Percentiles rank a stretch among this genome's conserved stretches.
phyloP scores from a whole-genome alignment of 2,113 vertebrate species.

The Oostethus manadensis region DNA sequence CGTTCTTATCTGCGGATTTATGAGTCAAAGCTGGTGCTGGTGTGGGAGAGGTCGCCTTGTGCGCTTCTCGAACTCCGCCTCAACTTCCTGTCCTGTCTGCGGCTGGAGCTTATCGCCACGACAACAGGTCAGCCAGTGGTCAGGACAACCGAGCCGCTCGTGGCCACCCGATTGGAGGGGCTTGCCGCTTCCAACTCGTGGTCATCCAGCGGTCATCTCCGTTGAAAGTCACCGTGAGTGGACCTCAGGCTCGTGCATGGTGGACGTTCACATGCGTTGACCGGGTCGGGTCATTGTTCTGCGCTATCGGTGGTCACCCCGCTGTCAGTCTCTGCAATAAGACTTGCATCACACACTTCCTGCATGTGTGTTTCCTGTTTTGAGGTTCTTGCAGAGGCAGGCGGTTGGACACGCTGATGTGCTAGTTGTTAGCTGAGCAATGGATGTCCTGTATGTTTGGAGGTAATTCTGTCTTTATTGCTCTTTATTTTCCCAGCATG shows the following conservation, averaged over 20 bases:
- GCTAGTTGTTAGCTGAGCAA: too few species aligned
- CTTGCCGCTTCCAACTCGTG: slow-evolving; percentile 27
- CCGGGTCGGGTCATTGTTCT: slow-evolving; percentile 64
- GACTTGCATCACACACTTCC: slow-evolving; percentile 52
- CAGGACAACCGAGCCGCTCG: slow-evolving; percentile 28
- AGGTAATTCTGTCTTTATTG: slow-evolving; percentile 61
- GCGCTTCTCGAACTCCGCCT: slow-evolving; percentile 39
- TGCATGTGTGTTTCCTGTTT: slow-evolving; percentile 46
- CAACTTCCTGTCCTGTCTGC: slow-evolving; percentile 67
- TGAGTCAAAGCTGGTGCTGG: slow-evolving; percentile 32
- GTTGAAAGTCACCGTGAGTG: too few species aligned
- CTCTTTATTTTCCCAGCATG: slow-evolving; percentile 60
- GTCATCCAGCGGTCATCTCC: slow-evolving; percentile 49
- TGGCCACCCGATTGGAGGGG: slow-evolving; percentile 1
- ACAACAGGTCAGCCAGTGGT: slow-evolving; percentile 58
- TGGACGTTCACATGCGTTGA: slow-evolving; percentile 34
- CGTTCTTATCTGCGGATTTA: slow-evolving; percentile 36
- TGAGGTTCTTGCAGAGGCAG: slow-evolving; percentile 5
- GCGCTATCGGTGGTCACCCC: slow-evolving; percentile 57
- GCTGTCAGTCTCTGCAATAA: slow-evolving; percentile 40
- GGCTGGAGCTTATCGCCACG: slow-evolving; percentile 51
- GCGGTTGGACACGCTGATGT: background rate
- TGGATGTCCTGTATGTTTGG: background rate
- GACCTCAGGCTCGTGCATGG: slow-evolving; percentile 6
- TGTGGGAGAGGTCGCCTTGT: slow-evolving; percentile 34